phyloP scores from a whole-genome alignment of 1,140 invertebrate species.

The Tetragnatha versicolor region DNA sequence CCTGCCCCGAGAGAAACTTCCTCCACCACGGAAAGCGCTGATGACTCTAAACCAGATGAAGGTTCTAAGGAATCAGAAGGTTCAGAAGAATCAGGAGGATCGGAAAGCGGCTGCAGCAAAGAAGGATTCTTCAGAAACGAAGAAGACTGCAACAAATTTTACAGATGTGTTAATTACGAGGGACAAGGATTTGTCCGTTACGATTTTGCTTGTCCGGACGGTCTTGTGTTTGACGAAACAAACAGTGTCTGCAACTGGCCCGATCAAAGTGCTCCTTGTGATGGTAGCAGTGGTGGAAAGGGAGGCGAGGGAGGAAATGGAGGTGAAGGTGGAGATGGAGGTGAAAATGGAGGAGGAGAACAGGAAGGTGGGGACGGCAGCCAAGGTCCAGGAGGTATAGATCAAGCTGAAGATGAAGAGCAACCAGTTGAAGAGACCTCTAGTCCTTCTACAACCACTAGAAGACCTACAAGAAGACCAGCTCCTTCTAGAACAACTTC shows the following conservation, averaged over 20 bases:
- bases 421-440: not conserved
- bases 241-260: slow-evolving; percentile 59
- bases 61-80: too few relatives aligned
- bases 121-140: slow-evolving; percentile 54
- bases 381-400: too few relatives aligned
- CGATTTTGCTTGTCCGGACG: slow-evolving; percentile 68
- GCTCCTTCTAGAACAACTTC: not conserved
- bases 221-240: slow-evolving; percentile 63
- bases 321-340: too few relatives aligned
- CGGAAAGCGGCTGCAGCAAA: slow-evolving; percentile 13
- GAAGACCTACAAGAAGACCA: not conserved
- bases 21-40: not conserved
- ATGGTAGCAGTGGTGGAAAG: not conserved
- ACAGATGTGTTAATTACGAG: slow-evolving; percentile 45
- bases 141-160: slow-evolving; percentile 53
- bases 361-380: too few relatives aligned
- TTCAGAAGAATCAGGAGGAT: not conserved
- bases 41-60: not conserved
- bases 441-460: not conserved
- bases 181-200: slow-evolving; percentile 38
- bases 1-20: not conserved
- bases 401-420: too few relatives aligned
- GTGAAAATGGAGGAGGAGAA: too few relatives aligned
- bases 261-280: slow-evolving; percentile 44
- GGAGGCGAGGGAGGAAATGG: not conserved